A percentile compares a stretch with the other conserved stretches of the same genome.
phyloP scores from a whole-genome alignment of 1,140 invertebrate species.

The Harlomillsia oculata region DNA sequence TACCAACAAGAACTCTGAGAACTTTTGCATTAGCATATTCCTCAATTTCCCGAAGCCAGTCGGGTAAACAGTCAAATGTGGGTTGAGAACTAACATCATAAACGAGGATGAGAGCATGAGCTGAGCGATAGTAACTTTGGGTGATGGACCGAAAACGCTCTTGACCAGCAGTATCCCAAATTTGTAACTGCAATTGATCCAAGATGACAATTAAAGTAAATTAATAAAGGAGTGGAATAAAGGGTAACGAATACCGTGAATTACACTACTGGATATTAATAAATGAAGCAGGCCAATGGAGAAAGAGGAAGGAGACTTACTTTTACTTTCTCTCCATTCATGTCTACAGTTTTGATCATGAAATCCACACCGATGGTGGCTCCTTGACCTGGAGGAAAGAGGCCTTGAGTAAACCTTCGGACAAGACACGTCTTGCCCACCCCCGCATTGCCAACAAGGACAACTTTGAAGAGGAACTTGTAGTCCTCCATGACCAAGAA shows the following conservation, averaged over 20 bases:
- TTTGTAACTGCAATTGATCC: conserved; percentile 33
- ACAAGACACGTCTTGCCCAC: conserved; percentile 92
- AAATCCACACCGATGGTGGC: conserved; percentile 99
- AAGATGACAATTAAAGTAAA: neutral
- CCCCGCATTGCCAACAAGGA: conserved; percentile 86
- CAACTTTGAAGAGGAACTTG: conserved; percentile 96
- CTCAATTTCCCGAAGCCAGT: conserved; percentile 92
- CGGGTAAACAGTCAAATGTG: conserved; percentile 89
- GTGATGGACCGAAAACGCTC: conserved; percentile 86
- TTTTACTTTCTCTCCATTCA: conserved; percentile 98
- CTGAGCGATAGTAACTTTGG: conserved; percentile 94
- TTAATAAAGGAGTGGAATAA: neutral
- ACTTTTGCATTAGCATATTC: conserved; percentile 93
- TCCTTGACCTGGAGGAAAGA: conserved; percentile 93
- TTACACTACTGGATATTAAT: conserved; percentile 3
- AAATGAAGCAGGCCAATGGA: neutral
- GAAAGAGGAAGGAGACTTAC: conserved; percentile 45
- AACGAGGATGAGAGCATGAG: conserved; percentile 91
- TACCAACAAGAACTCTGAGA: conserved; percentile 79
- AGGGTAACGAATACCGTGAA: conserved; percentile 40
- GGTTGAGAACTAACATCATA: conserved; percentile 96
- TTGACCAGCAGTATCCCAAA: conserved; percentile 57
- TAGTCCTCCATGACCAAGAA: conserved; percentile 78
- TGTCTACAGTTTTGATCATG: conserved; percentile 97
- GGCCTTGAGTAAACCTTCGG: conserved; percentile 78